These are phyloP conservation scores for Spondyliosoma cantharus DNA, from an alignment of 2,797 vertebrate genomes.

Conservation along the genomic window DNA sequence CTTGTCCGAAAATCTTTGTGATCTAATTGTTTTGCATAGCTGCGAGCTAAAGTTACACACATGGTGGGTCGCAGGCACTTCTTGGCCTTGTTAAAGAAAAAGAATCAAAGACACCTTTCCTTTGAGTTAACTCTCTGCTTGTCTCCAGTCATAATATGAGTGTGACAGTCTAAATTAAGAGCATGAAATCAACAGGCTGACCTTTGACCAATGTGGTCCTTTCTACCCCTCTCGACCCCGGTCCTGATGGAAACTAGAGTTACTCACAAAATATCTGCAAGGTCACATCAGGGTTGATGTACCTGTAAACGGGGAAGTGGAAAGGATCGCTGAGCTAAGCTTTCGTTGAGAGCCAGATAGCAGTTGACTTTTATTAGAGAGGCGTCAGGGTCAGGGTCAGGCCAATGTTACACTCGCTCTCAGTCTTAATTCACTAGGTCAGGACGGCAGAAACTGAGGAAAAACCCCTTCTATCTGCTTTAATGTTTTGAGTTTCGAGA, in stretches of 20 bases:
- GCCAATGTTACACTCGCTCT: constrained; percentile 57
- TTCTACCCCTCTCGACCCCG: constrained; percentile 56
- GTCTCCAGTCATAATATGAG: constrained; percentile 51
- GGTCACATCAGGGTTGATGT: constrained; percentile 71
- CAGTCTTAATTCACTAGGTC: constrained; percentile 41
- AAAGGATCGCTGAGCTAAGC: constrained; percentile 51
- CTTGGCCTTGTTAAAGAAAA: constrained; percentile 26
- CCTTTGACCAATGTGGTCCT: constrained; percentile 62
- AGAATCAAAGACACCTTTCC: constrained; percentile 10
- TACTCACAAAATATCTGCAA: constrained; percentile 56
- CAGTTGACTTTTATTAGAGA: constrained; percentile 72
- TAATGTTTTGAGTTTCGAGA: constrained; percentile 29
- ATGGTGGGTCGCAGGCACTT: constrained; percentile 18
- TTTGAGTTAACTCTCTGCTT: constrained; percentile 17
- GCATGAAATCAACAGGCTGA: constrained; percentile 73
- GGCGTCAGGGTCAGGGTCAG: constrained; percentile 67
- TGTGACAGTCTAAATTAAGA: constrained; percentile 68
- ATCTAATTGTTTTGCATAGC: constrained; percentile 29
- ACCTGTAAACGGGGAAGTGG: constrained; percentile 70
- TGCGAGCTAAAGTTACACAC: constrained; percentile 39
- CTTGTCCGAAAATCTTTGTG: not conserved
- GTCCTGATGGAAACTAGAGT: constrained; percentile 58
- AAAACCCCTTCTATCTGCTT: constrained; percentile 37
- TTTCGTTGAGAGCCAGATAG: constrained; percentile 65
- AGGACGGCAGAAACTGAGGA: constrained; percentile 8